phyloP scores from a whole-genome alignment of 2,797 vertebrate species.

The Perodicticus potto region DNA sequence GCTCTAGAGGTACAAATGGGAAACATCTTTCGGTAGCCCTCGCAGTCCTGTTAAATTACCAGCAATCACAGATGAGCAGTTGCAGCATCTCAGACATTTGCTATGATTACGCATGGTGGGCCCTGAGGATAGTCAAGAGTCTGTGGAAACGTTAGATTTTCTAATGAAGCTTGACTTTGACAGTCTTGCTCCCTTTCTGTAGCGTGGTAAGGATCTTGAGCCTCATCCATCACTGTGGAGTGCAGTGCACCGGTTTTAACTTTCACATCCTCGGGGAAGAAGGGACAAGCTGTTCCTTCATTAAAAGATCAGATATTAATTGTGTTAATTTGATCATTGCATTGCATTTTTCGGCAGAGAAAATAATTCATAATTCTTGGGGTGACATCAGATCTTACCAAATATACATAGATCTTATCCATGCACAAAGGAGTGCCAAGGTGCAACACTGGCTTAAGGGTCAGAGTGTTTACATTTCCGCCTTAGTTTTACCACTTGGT shows the following conservation, averaged over 20 bases:
- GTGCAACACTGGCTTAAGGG: not conserved
- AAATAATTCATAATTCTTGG: slow-evolving; percentile 28
- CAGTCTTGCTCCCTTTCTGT: not conserved
- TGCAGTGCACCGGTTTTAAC: not conserved
- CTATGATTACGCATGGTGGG: not conserved
- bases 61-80: not conserved
- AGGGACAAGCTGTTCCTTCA: slow-evolving; percentile 48
- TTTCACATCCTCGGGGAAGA: not conserved
- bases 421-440: not conserved
- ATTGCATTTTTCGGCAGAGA: slow-evolving; percentile 5
- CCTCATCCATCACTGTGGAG: not conserved
- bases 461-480: not conserved
- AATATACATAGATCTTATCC: not conserved
- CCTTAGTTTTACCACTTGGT: not conserved
- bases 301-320: slow-evolving; percentile 42
- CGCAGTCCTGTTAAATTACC: not conserved
- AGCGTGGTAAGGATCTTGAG: not conserved
- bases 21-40: not conserved
- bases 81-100: not conserved
- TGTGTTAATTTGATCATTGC: slow-evolving; percentile 46
- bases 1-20: not conserved
- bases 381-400: not conserved
- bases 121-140: not conserved
- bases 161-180: not conserved
- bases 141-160: not conserved